Conservation (phyloP, 53 echinoderm and acorn worm species). For the Apostichopus leukothele region DNA sequence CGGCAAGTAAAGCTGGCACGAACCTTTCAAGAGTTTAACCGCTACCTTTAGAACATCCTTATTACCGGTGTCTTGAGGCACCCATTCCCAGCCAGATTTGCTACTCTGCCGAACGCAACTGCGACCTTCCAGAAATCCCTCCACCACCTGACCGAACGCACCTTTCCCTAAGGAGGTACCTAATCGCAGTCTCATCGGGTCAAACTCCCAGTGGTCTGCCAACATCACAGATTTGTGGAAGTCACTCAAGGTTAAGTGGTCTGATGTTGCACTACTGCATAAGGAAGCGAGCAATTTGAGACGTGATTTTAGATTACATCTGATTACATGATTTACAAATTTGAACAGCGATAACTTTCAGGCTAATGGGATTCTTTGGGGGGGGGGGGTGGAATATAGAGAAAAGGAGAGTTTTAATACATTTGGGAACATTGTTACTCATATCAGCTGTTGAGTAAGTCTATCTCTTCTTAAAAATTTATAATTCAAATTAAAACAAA, state of each 20-base stretch:
- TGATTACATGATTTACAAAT: too few relatives aligned
- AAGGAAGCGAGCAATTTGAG: background rate
- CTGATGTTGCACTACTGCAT: conserved; percentile 48
- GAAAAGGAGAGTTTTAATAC: too few relatives aligned
- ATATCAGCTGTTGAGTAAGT: too few relatives aligned
- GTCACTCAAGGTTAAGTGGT: conserved; percentile 40
- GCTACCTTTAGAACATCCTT: conserved; percentile 65
- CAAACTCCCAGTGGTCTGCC: conserved; percentile 92
- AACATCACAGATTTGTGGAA: conserved; percentile 51
- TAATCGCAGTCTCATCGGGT: conserved; percentile 63
- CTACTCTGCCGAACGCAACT: conserved; percentile 56
- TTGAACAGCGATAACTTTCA: too few relatives aligned
- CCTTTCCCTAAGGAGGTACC: conserved; percentile 83
- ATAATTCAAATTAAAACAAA: too few relatives aligned
- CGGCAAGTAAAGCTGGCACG: background rate
- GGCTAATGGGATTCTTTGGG: too few relatives aligned
- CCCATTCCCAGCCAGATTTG: conserved; percentile 65
- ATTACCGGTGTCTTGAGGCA: conserved; percentile 65
- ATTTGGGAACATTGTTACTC: too few relatives aligned
- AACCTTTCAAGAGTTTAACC: conserved; percentile 62
- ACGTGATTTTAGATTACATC: too few relatives aligned
- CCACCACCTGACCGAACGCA: conserved; percentile 93
- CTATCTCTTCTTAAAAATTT: too few relatives aligned
- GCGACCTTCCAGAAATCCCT: conserved; percentile 77
- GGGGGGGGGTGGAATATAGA: too few relatives aligned